Conservation (phyloP, 2,797 vertebrate species). For the Manis pentadactyla region DNA sequence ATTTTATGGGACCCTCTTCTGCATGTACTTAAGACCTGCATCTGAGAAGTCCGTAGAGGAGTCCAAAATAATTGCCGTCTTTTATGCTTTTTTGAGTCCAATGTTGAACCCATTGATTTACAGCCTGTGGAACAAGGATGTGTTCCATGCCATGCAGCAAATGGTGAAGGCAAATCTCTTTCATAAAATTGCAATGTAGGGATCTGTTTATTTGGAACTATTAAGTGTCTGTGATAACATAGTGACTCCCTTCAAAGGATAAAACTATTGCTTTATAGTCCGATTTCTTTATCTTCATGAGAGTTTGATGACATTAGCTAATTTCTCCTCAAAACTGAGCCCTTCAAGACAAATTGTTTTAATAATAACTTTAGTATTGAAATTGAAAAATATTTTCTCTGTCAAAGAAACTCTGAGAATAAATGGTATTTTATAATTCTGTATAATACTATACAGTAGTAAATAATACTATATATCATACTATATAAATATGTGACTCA, state of each 20-base stretch:
- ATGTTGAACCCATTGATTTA: too few species aligned
- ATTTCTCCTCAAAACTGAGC: neutral
- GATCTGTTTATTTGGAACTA: neutral
- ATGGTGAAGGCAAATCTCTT: too few species aligned
- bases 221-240: neutral
- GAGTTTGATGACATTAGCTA: fast-evolving
- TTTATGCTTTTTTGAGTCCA: too few species aligned
- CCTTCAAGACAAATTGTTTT: neutral
- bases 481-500: too few species aligned
- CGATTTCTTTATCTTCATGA: neutral
- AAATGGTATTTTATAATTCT: neutral
- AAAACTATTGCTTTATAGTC: neutral
- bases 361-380: neutral
- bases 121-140: too few species aligned
- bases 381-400: neutral
- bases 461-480: too few species aligned
- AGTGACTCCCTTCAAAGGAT: neutral
- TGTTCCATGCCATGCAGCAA: too few species aligned
- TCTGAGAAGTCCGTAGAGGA: too few species aligned
- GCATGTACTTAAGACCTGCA: too few species aligned
- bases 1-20: too few species aligned
- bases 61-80: too few species aligned
- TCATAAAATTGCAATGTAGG: neutral
- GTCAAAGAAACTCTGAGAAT: neutral
- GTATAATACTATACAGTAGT: too few species aligned